Evolutionary conservation across 2,888 invertebrate genomes (phyloP), one percentile per base, ranked within the genome.

Genomic region (Papilio demoleus): DNA sequence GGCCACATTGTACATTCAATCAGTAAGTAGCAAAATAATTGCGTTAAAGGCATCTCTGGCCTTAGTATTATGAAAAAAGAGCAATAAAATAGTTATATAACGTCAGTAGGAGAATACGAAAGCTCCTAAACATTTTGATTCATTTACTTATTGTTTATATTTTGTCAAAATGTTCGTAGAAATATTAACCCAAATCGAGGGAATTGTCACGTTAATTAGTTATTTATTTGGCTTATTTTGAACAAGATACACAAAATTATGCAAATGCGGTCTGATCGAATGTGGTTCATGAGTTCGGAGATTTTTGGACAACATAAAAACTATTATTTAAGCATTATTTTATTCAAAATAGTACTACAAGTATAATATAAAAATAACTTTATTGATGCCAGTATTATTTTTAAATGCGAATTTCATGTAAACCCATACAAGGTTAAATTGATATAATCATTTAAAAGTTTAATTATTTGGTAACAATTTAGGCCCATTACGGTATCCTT

Each of bases 241-340:
- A 68, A 63, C 27, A 47, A n/a, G 19, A 47, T 36, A 68, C 45
- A 63, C 67, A 40, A 61, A 62, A 62, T 67, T 63, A 68, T 63
- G 68, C 58, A 36, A 68, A 68, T 68, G 45, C 27, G 36, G 11
- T 58, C 22, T 9, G 45, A 0, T 17, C 34, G n/a, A 45, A 56
- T 31, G 53, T 17, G 12, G 47, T 61, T 40, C 12, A 9, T 42
- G 42, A 4, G 34, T 34, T 36, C 27, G 17, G 42, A 34, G 40
- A 40, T 14, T 38, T 61, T 24, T 34, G 31, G 19, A 22, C 11
- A n/a, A 36, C 56, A 17, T 12, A 40, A 50, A 68, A 45, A 58
- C 31, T 24, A 27, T n/a, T 17, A 40, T 62, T 58, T 14, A 36
- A 27, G 45, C 36, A 12, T 58, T 50, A 56, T 58, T 58, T 56